Evolutionary conservation across 2,888 invertebrate genomes (phyloP).

Genomic region (Drosophila fulvimacula): DNA sequence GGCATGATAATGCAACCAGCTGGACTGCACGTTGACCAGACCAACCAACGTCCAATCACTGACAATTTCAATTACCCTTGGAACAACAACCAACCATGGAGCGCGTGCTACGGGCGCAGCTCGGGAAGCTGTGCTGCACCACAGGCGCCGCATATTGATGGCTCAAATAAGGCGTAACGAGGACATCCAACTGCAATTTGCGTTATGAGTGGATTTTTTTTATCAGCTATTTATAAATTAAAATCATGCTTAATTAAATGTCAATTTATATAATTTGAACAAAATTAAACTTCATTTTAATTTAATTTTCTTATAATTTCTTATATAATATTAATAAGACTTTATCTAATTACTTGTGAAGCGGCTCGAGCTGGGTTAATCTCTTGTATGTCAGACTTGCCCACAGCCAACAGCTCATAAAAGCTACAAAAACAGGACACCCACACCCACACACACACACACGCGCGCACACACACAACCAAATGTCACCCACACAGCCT

Average conservation of each 20-base stretch:
- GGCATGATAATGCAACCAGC: conserved; percentile 34
- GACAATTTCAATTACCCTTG: conserved; percentile 51
- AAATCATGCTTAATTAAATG: too few relatives aligned
- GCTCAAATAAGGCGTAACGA: conserved; percentile 20
- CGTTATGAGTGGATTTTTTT: not conserved
- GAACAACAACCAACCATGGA: conserved; percentile 34
- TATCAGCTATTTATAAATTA: not conserved
- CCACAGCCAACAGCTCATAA: conserved; percentile 37
- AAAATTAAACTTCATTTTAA: too few relatives aligned
- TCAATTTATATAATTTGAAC: not conserved
- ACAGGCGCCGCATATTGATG: conserved; percentile 19
- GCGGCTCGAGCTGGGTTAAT: conserved; percentile 46
- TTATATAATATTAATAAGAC: too few relatives aligned
- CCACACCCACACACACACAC: not conserved
- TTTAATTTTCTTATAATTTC: too few relatives aligned
- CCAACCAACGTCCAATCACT: conserved; percentile 6
- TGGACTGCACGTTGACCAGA: conserved; percentile 10
- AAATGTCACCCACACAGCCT: conserved; percentile 29
- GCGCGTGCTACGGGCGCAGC: not conserved
- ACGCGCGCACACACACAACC: not conserved
- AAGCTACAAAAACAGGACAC: conserved; percentile 12
- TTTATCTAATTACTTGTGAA: conserved; percentile 24
- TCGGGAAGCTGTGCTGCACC: not conserved
- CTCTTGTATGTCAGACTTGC: conserved; percentile 29
- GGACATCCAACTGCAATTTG: conserved; percentile 9